Evolutionary conservation across 1,140 invertebrate species (phyloP), one percentile per base, ranked within the genome.

Genomic region (Lepidurus packardi): DNA sequence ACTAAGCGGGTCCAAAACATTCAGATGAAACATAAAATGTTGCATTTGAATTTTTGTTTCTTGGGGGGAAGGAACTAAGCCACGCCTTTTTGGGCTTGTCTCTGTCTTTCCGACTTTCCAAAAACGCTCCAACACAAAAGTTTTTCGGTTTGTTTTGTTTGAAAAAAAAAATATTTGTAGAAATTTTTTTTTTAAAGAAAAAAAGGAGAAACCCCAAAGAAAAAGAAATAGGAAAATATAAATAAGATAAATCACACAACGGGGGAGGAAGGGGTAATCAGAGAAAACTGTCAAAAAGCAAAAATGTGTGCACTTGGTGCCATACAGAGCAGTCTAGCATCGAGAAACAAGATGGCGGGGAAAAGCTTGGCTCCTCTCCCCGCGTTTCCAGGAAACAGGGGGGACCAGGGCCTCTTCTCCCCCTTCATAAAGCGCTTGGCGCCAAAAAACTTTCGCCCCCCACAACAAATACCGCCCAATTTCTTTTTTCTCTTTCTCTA

Each of bases 251-350:
- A 7, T 65, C 16, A 65, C 13, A 65, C 53, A 65, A 65, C 7
- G 53, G 16, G 21, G 53, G 13, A 65, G 21, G 21, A 13, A 16
- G 53, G 53, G 21, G 53, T 21, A 65, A 65, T 7, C 53, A 21
- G 53, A 21, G 13, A 65, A 47, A 65, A 9, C 16, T 13, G 53
- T n/a, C 53, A 65, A 65, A 21, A 65, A 21, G 21, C 16, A 65
- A 65, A 65, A 65, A 65, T 65, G 53, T 65, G 53, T 65, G 53
- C 53, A 65, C 53, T 65, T 65, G 53, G 53, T 65, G 53, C 53
- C 53, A 65, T 65, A 65, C 53, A 65, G n/a, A 65, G 53, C 53
- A 65, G 53, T 65, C 53, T 65, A 65, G 53, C 53, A 65, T 65
- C 53, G 53, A 65, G 53, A 65, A 65, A 65, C 53, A 65, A 65